A percentile compares a stretch with the other conserved stretches of the same genome.
These are phyloP conservation scores for Mythimna lalbum DNA, from an alignment of 2,888 invertebrate species.

Conservation along the genomic window DNA sequence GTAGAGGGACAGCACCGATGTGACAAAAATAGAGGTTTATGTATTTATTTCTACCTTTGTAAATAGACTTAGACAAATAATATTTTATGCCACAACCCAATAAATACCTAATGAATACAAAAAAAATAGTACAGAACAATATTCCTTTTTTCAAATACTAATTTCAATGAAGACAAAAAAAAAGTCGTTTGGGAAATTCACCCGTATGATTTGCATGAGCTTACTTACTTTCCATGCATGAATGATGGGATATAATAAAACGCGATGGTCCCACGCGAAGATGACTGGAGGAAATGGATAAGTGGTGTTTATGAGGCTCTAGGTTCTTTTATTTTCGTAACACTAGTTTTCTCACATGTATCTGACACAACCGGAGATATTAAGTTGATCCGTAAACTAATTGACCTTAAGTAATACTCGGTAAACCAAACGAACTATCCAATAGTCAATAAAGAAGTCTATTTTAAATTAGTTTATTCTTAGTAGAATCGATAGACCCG, in stretches of 20 bases:
- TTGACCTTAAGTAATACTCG: neutral
- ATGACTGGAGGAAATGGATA: neutral
- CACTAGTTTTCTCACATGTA: neutral
- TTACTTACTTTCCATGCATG: slow-evolving; percentile 11
- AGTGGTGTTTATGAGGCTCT: neutral
- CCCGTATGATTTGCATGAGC: slow-evolving; percentile 27
- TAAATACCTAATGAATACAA: too few species aligned
- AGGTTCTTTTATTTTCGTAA: neutral
- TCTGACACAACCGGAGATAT: neutral
- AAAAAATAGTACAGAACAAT: too few species aligned
- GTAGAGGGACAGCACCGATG: too few species aligned
- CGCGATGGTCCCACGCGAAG: neutral
- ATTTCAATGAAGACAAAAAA: too few species aligned
- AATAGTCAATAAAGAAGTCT: neutral
- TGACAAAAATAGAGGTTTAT: too few species aligned
- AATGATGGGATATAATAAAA: slow-evolving; percentile 11
- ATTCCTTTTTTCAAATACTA: too few species aligned
- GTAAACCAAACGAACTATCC: neutral
- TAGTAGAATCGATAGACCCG: neutral
- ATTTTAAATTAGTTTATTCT: neutral
- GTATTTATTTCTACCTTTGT: too few species aligned
- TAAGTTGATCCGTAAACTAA: neutral
- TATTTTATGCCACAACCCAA: too few species aligned
- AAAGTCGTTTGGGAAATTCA: too few species aligned
- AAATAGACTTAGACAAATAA: too few species aligned